phyloP scores from a whole-genome alignment of 2,113 vertebrate species.

The Neopipo cinnamomea region DNA sequence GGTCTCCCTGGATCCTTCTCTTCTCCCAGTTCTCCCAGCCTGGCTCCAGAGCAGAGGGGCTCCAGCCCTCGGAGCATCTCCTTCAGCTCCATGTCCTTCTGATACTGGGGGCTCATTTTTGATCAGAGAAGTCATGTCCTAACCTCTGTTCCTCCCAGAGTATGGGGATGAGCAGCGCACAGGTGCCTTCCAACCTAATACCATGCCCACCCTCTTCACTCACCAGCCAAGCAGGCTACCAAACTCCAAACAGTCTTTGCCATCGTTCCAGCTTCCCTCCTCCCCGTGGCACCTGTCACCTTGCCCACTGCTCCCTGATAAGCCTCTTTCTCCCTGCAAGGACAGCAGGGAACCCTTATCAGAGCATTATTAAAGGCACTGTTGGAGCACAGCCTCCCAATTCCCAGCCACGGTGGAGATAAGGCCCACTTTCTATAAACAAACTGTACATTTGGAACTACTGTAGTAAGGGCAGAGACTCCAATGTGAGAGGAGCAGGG shows the following conservation, averaged over 20 bases:
- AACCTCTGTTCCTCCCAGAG: neutral
- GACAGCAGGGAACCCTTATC: fast-evolving
- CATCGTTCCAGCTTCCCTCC: neutral
- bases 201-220: neutral
- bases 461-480: neutral
- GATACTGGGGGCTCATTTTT: neutral
- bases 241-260: neutral
- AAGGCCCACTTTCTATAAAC: neutral
- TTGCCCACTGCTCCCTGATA: neutral
- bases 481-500: fast-evolving
- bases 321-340: neutral
- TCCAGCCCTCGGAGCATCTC: neutral
- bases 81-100: neutral
- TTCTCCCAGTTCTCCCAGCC: neutral
- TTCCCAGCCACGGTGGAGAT: neutral
- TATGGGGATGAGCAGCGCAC: fast-evolving
- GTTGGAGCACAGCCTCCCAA: neutral
- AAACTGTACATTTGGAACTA: neutral
- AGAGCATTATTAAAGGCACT: neutral
- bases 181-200: neutral
- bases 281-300: fast-evolving
- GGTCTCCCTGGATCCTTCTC: neutral
- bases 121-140: neutral
- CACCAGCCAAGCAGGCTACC: neutral
- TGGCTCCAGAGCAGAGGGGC: neutral